Evolutionary conservation across 2,888 invertebrate species (phyloP).

Genomic region (Caenorhabditis parvicauda): DNA sequence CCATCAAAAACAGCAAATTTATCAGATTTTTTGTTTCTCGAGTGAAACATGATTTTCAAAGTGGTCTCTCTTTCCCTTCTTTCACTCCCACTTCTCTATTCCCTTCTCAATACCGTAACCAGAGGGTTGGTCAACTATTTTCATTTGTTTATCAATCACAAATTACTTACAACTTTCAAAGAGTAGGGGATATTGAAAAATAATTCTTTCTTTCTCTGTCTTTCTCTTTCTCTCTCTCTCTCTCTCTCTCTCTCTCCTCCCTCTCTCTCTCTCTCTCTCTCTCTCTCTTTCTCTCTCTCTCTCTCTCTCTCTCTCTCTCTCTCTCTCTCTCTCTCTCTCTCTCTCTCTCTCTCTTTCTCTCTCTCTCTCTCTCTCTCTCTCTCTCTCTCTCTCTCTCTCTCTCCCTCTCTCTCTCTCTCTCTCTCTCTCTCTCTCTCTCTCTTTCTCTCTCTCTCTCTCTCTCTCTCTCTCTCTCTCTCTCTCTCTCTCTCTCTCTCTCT

Average conservation of each 20-base stretch:
- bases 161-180: no score
- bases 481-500: no score
- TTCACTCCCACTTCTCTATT: neutral
- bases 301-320: neutral
- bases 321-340: constrained; percentile 1
- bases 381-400: constrained; percentile 4
- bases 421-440: neutral
- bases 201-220: constrained; percentile 1
- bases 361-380: neutral
- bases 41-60: neutral
- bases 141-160: neutral
- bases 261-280: constrained; percentile 2
- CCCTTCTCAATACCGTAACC: no score
- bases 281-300: constrained; percentile 1
- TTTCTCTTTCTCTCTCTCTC: neutral
- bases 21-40: neutral
- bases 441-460: no score
- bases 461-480: no score
- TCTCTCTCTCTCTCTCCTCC: neutral
- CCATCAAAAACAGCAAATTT: neutral
- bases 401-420: neutral
- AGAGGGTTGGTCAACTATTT: no score
- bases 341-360: neutral
- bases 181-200: neutral
- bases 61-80: neutral